These are phyloP conservation scores for Lasius platythorax DNA, from an alignment of 2,888 invertebrate species.

Conservation along the genomic window DNA sequence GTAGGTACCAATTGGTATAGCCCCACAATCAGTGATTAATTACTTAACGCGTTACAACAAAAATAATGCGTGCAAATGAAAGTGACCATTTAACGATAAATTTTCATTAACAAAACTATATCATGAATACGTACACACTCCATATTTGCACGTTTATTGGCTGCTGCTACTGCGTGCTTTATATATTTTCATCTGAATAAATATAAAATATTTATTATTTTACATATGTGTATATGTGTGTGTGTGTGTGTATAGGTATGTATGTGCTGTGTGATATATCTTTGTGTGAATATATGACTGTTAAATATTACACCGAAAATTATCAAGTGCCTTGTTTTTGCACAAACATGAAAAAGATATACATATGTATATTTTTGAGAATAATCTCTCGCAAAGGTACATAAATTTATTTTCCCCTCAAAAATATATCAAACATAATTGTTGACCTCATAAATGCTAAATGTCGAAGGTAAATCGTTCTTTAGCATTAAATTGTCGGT, in stretches of 20 bases:
- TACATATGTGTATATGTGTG: neutral
- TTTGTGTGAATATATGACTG: neutral
- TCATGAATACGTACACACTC: neutral
- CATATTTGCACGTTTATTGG: constrained; percentile 45
- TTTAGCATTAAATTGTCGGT: constrained; percentile 3
- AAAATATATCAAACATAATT: constrained; percentile 20
- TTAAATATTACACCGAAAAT: constrained; percentile 30
- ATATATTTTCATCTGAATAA: constrained; percentile 27
- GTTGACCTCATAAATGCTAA: constrained; percentile 9
- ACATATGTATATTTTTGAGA: neutral
- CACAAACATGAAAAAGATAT: neutral
- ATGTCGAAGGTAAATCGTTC: neutral
- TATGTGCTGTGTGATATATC: constrained; percentile 4
- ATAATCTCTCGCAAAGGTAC: neutral
- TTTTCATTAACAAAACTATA: constrained; percentile 38
- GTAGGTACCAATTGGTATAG: constrained; percentile 36
- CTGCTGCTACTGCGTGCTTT: neutral
- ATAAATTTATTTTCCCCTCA: neutral
- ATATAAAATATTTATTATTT: constrained; percentile 40
- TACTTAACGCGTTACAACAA: constrained; percentile 51
- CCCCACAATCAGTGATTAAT: constrained; percentile 62
- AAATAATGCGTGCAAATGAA: constrained; percentile 50
- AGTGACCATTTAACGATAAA: constrained; percentile 44
- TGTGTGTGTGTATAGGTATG: neutral
- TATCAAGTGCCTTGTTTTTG: neutral